These are phyloP conservation scores for Artemisiospiza belli DNA, from an alignment of 2,113 vertebrate genomes.

Conservation along the genomic window DNA sequence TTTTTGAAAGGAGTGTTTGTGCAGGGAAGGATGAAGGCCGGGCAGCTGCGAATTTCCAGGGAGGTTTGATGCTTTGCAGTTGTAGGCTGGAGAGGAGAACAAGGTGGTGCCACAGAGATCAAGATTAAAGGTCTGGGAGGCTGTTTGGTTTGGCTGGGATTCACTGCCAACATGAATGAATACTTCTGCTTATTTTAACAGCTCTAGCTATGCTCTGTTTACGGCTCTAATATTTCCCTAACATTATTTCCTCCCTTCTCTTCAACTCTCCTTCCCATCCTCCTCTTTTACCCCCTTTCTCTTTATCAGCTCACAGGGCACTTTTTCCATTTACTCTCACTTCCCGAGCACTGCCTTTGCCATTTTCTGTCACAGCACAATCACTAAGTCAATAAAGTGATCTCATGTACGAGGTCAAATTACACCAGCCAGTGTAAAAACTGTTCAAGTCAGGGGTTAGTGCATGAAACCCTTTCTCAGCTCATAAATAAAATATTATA, in stretches of 20 bases:
- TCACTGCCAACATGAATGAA: background rate
- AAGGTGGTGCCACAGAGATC: background rate
- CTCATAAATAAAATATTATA: background rate
- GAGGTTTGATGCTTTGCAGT: slow-evolving; percentile 19
- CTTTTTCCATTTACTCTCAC: background rate
- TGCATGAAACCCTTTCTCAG: background rate
- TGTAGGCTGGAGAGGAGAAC: background rate
- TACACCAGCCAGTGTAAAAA: background rate
- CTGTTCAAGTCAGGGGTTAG: background rate
- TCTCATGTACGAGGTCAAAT: background rate
- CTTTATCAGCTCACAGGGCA: background rate
- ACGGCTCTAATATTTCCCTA: background rate
- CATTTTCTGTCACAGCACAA: background rate
- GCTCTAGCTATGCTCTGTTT: background rate
- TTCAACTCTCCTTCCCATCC: background rate
- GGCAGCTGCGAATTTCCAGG: slow-evolving; percentile 27
- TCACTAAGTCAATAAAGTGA: background rate
- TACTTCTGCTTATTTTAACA: slow-evolving; percentile 36
- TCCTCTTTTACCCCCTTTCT: background rate
- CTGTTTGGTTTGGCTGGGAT: slow-evolving; percentile 18
- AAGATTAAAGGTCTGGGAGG: background rate
- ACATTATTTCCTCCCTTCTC: background rate
- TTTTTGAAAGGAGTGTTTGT: slow-evolving; percentile 45
- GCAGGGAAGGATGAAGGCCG: background rate
- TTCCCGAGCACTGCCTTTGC: background rate